Evolutionary conservation across 2,113 vertebrate species (phyloP).

Genomic region (Accipiter cooperii): DNA sequence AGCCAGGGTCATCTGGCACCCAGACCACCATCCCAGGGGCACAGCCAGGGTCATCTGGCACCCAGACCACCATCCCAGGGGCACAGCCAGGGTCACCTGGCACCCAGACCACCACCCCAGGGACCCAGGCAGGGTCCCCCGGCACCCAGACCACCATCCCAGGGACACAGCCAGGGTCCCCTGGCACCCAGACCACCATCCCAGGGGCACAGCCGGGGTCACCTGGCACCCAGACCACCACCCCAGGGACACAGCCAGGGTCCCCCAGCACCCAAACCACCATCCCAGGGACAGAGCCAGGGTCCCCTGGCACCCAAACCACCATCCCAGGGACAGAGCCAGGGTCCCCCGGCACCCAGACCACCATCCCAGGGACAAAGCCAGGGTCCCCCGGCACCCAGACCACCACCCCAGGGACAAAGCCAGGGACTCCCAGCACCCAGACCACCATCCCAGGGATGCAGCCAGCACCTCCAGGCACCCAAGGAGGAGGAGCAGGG

Average conservation of each 20-base stretch:
- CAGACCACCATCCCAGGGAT: too few relatives aligned
- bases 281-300: accelerated
- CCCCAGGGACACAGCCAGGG: accelerated
- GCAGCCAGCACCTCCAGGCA: not conserved
- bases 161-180: not conserved
- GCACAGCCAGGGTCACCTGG: not conserved
- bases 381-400: not conserved
- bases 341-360: too few relatives aligned
- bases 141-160: too few relatives aligned
- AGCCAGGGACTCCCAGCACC: not conserved
- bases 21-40: too few relatives aligned
- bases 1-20: not conserved
- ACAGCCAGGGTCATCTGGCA: accelerated
- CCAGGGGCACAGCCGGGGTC: not conserved
- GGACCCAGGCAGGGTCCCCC: not conserved
- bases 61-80: too few relatives aligned
- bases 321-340: too few relatives aligned
- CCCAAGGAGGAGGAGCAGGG: not conserved
- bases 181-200: too few relatives aligned
- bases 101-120: too few relatives aligned
- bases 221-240: accelerated
- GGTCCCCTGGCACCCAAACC: too few relatives aligned
- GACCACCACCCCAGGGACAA: not conserved
- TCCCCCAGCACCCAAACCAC: too few relatives aligned
- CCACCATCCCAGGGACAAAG: too few relatives aligned